Base-by-base conservation (phyloP, 2,888 invertebrate genomes). In the Phortica okadai region DNA sequence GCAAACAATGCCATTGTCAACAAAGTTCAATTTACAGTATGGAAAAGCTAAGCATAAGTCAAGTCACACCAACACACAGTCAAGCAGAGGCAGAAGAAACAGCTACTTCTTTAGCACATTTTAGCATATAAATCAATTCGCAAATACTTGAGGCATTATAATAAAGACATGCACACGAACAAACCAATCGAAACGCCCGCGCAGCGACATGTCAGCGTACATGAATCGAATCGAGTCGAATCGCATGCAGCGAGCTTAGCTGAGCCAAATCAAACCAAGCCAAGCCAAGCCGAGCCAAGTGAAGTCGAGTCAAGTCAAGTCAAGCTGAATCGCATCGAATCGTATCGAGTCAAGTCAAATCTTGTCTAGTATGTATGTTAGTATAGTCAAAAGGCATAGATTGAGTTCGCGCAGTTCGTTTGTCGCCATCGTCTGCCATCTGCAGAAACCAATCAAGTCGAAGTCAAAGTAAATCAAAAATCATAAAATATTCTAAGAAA, bases 401-500 rank as follows among this genome's bases (percentile, higher is more conserved):
- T 33, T 33, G 33, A 33, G 33, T 33, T 33, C 33, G 33, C 33
- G 33, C 33, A 33, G 33, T 33, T 33, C 33, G 33, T 5, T 33
- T 33, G 33, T 33, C 11, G 45, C 21, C 21, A 21, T 21, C 45
- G 42, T 8, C 25, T 77, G 75, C 77, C 78, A 78, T 74, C 77
- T 79, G 78, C 73, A 75, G 77, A 82, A 85, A 85, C 84, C 85
- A 85, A 86, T 85, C 85, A 85, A 83, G 83, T 83, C 83, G 85
- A 86, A 83, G 83, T 83, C 83, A 84, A 85, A 85, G 84, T 85
- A 85, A 85, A 85, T 85, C 85, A 84, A 82, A 85, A 85, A 85
- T 85, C 83, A 85, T 85, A 83, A 82, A 83, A 82, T 79, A 83
- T 80, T 73, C 77, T 73, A 69, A 75, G 56, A 67, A 14, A 44